Evolutionary conservation across 2,113 vertebrate species (phyloP).

Genomic region (Uria lomvia): DNA sequence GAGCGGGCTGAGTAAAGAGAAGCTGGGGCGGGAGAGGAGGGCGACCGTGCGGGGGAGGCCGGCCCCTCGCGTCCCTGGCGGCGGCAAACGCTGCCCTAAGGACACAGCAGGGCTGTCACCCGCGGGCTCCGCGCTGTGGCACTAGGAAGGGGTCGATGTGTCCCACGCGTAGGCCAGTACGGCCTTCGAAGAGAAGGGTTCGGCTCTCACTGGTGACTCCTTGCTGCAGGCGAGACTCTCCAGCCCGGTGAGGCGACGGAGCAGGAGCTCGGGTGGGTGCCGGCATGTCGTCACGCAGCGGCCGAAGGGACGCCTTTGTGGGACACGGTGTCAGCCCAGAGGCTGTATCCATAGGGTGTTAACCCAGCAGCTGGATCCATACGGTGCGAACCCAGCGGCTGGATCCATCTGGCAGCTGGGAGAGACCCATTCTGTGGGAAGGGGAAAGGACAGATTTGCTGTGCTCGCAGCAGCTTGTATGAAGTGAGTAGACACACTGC

Average conservation of each 20-base stretch:
- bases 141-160: rapidly evolving
- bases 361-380: not conserved
- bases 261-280: not conserved
- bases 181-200: too few species aligned
- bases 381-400: not conserved
- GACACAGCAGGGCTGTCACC: not conserved
- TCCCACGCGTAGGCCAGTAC: rapidly evolving
- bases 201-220: not conserved
- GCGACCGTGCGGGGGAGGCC: rapidly evolving
- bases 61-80: rapidly evolving
- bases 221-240: rapidly evolving
- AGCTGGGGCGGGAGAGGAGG: not conserved
- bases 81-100: not conserved
- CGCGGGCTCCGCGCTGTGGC: not conserved
- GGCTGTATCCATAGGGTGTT: not conserved
- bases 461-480: not conserved
- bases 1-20: not conserved
- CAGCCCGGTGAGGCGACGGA: not conserved
- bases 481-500: not conserved
- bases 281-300: rapidly evolving
- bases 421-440: not conserved
- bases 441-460: not conserved
- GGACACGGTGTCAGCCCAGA: not conserved
- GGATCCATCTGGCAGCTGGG: not conserved
- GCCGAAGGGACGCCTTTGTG: not conserved